Evolutionary conservation across 1,140 invertebrate genomes (phyloP).

Genomic region (Aethina tumida): DNA sequence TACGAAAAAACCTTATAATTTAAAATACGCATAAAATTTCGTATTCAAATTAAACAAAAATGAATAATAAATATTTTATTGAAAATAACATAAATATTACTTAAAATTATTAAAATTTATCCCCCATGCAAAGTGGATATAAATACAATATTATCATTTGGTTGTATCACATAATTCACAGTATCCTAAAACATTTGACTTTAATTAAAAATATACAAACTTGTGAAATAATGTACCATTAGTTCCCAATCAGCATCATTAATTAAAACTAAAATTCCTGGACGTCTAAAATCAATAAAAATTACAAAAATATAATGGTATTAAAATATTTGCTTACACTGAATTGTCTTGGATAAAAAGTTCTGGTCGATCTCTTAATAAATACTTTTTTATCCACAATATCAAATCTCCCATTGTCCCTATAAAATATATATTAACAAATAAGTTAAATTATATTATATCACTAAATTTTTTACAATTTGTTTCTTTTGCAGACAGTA

Average conservation of each 20-base stretch:
- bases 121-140: constrained; percentile 27
- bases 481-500: constrained; percentile 42
- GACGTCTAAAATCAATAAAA: constrained; percentile 50
- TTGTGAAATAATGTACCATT: constrained; percentile 42
- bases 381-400: constrained; percentile 73
- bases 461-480: constrained; percentile 26
- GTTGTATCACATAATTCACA: constrained; percentile 21
- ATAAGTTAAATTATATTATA: constrained; percentile 10
- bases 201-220: constrained; percentile 32
- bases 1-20: too few relatives aligned
- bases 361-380: constrained; percentile 76
- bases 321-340: constrained; percentile 49
- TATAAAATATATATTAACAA: too few relatives aligned
- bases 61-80: too few relatives aligned
- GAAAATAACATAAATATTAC: too few relatives aligned
- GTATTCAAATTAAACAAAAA: too few relatives aligned
- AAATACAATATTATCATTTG: constrained; percentile 25
- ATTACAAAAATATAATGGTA: constrained; percentile 1
- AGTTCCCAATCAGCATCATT: constrained; percentile 94
- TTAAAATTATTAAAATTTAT: constrained; percentile 13
- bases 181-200: constrained; percentile 20
- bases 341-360: constrained; percentile 79
- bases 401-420: constrained; percentile 69
- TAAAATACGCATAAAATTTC: too few relatives aligned
- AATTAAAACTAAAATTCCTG: constrained; percentile 84